These are phyloP conservation scores for Empis stercorea DNA, from an alignment of 2,888 invertebrate genomes.

Conservation along the genomic window DNA sequence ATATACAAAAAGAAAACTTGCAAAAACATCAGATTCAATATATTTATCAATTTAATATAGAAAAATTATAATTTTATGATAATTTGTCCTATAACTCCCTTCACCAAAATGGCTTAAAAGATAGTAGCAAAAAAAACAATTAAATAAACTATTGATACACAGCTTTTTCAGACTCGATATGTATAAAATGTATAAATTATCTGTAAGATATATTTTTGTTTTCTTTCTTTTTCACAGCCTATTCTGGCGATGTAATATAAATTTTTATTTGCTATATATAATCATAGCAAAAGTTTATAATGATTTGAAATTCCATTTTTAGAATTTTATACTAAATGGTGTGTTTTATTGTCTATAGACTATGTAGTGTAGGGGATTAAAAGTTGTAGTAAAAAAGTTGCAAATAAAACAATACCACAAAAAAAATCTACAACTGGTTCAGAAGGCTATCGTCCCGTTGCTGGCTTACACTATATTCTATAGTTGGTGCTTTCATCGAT, in stretches of 20 bases:
- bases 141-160: too few relatives aligned
- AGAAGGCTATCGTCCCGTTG: background rate
- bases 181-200: too few relatives aligned
- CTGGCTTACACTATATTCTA: too few relatives aligned
- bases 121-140: too few relatives aligned
- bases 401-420: background rate
- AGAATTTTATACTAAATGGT: slow-evolving; percentile 39
- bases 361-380: too few relatives aligned
- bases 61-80: too few relatives aligned
- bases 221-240: background rate
- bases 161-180: too few relatives aligned
- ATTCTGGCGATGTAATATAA: background rate
- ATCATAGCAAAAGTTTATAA: slow-evolving; percentile 17
- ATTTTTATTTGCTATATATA: background rate
- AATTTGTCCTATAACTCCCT: too few relatives aligned
- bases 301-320: slow-evolving; percentile 39
- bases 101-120: too few relatives aligned
- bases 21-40: too few relatives aligned
- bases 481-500: background rate
- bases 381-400: background rate
- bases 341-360: slow-evolving; percentile 26
- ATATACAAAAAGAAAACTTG: too few relatives aligned
- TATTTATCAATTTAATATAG: too few relatives aligned
- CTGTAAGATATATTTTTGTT: background rate
- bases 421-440: background rate